Evolutionary conservation across 2,888 invertebrate genomes (phyloP).

Genomic region (Catocala fraxini): DNA sequence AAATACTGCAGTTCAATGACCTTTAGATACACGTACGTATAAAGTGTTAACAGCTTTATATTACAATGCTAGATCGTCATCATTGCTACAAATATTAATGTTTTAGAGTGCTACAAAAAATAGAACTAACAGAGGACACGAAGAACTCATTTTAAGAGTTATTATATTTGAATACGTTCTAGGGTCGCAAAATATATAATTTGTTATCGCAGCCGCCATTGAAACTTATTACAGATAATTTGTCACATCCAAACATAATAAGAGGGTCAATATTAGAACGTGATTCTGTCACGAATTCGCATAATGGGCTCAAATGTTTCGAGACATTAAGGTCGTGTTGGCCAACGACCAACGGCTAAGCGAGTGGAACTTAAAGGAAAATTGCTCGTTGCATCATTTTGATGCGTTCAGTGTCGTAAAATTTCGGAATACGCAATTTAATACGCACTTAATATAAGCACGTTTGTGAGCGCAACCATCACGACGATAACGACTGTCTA

Average conservation of each 20-base stretch:
- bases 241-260: constrained; percentile 39
- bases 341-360: constrained; percentile 59
- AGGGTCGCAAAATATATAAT: no score
- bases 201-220: neutral
- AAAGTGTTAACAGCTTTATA: no score
- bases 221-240: constrained; percentile 21
- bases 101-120: no score
- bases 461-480: constrained; percentile 16
- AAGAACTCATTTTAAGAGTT: neutral
- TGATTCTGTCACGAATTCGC: constrained; percentile 38
- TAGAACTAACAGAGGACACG: no score
- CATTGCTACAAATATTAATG: no score
- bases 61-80: no score
- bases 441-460: constrained; percentile 36
- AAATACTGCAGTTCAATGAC: neutral
- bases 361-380: constrained; percentile 64
- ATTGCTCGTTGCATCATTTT: constrained; percentile 52
- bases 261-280: constrained; percentile 28
- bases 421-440: constrained; percentile 38
- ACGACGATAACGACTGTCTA: constrained; percentile 3
- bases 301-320: constrained; percentile 51
- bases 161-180: neutral
- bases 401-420: constrained; percentile 47
- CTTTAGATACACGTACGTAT: neutral
- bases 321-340: constrained; percentile 67